phyloP scores from a whole-genome alignment of 2,888 invertebrate genomes.

The Tigriopus californicus region DNA sequence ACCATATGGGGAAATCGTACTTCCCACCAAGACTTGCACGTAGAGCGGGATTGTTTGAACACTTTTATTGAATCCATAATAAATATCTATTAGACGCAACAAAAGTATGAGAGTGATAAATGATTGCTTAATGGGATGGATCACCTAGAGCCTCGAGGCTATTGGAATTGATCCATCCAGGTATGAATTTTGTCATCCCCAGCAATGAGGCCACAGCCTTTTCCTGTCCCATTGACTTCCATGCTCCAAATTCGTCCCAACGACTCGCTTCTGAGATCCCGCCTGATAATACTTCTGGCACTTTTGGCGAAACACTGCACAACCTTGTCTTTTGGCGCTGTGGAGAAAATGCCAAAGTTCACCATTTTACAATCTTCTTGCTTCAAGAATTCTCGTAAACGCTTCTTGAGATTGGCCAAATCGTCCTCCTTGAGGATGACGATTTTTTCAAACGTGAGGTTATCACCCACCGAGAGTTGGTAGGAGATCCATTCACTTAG shows the following conservation, averaged over 20 bases:
- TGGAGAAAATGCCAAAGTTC: not conserved
- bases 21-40: too few relatives aligned
- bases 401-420: not conserved
- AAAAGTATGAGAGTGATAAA: too few relatives aligned
- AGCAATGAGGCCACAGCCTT: not conserved
- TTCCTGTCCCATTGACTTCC: slow-evolving; percentile 6
- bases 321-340: too few relatives aligned
- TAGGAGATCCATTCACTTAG: too few relatives aligned
- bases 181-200: not conserved
- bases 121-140: too few relatives aligned
- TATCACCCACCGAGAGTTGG: not conserved
- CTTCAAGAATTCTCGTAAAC: not conserved
- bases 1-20: too few relatives aligned
- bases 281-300: too few relatives aligned
- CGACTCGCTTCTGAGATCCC: not conserved
- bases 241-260: slow-evolving; percentile 1
- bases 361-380: not conserved
- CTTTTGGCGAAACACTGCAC: too few relatives aligned
- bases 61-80: too few relatives aligned
- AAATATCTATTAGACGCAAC: too few relatives aligned
- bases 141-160: too few relatives aligned
- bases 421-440: not conserved
- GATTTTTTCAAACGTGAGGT: not conserved
- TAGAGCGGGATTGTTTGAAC: too few relatives aligned
- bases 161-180: slow-evolving; percentile 1